Evolutionary conservation across 2,113 vertebrate species (phyloP).

Genomic region (Dipodomys ordii): DNA sequence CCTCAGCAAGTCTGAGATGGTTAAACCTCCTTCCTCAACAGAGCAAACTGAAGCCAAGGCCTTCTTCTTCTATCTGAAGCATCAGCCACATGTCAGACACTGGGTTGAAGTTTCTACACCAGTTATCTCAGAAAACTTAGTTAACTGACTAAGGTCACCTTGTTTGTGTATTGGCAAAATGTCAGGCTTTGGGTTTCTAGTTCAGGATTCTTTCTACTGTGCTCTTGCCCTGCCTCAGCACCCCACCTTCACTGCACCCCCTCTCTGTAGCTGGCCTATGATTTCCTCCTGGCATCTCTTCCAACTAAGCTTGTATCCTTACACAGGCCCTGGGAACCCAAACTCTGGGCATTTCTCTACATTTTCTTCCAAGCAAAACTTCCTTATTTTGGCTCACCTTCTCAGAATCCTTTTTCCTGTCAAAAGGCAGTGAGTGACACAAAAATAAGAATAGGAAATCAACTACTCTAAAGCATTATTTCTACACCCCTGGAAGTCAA

Average conservation of each 20-base stretch:
- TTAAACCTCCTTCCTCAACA: neutral
- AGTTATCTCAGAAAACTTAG: constrained; percentile 37
- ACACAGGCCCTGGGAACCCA: neutral
- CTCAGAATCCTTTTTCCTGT: neutral
- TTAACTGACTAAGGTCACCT: constrained; percentile 17
- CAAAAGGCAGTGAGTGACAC: neutral
- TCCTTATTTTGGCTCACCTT: neutral
- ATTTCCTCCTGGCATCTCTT: neutral
- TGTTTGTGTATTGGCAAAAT: neutral
- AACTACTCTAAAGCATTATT: neutral
- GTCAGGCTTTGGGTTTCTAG: neutral
- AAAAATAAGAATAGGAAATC: neutral
- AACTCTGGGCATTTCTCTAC: neutral
- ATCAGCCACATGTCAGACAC: neutral
- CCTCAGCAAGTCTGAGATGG: neutral
- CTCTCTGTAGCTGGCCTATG: neutral
- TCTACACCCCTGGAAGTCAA: neutral
- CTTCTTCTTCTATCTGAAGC: neutral
- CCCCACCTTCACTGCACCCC: too few species aligned
- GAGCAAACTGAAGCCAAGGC: neutral
- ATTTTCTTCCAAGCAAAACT: neutral
- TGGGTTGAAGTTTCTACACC: neutral
- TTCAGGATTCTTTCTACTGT: neutral
- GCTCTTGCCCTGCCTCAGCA: neutral
- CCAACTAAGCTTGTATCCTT: neutral